Evolutionary conservation across 2,113 vertebrate species (phyloP).

Genomic region (Brienomyrus longianalis): DNA sequence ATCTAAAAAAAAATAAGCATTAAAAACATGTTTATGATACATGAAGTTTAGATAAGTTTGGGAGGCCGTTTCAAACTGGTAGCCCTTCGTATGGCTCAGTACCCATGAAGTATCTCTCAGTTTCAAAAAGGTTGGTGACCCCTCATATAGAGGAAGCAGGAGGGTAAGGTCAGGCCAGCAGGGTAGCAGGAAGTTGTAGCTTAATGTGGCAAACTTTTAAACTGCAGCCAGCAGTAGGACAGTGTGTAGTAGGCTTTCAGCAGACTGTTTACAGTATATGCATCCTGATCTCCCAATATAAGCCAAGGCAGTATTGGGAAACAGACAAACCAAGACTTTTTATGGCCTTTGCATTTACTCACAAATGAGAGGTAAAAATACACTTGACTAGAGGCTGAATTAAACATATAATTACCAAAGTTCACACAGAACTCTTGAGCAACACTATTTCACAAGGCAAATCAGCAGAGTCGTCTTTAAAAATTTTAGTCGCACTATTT

Average conservation of each 20-base stretch:
- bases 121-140: no score
- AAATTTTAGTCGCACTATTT: neutral
- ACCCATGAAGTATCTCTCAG: no score
- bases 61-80: no score
- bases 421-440: conserved; percentile 7
- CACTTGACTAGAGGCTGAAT: neutral
- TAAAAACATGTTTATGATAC: no score
- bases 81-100: no score
- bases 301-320: neutral
- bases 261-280: neutral
- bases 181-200: neutral
- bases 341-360: neutral
- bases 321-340: neutral
- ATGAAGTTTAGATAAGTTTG: no score
- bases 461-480: neutral
- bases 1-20: no score
- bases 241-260: neutral
- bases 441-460: neutral
- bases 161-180: neutral
- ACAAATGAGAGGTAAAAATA: conserved; percentile 6
- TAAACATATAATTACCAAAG: conserved; percentile 8
- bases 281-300: neutral
- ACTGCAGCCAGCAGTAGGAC: no score
- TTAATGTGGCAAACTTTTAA: neutral
- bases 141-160: neutral